These are phyloP conservation scores for Macrophya alboannulata DNA, from an alignment of 2,888 invertebrate species.

Conservation along the genomic window DNA sequence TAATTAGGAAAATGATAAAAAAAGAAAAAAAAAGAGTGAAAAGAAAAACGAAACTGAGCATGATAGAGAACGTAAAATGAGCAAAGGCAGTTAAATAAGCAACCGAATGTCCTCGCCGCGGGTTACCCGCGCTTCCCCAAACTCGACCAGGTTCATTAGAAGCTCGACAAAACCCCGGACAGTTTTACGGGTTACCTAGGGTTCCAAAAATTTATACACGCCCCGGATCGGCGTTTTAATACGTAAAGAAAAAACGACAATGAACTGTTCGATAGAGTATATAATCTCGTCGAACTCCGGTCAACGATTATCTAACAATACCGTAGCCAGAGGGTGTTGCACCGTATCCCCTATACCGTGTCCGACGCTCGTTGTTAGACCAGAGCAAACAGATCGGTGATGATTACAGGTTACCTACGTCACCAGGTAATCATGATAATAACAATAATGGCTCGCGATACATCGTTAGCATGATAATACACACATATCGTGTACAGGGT, in stretches of 20 bases:
- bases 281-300: slow-evolving; percentile 1
- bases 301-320: slow-evolving; percentile 44
- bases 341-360: background rate
- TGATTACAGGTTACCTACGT: slow-evolving; percentile 52
- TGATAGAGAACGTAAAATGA: background rate
- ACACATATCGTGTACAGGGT: background rate
- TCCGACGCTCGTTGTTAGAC: slow-evolving; percentile 37
- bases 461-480: slow-evolving; percentile 44
- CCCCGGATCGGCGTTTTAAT: background rate
- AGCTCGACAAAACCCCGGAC: slow-evolving; percentile 30
- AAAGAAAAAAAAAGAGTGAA: background rate
- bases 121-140: slow-evolving; percentile 38
- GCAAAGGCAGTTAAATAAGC: background rate
- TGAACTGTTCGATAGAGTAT: slow-evolving; percentile 17
- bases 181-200: slow-evolving; percentile 42
- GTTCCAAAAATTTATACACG: slow-evolving; percentile 29
- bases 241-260: slow-evolving; percentile 23
- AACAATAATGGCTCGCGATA: slow-evolving; percentile 48
- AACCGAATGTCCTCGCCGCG: slow-evolving; percentile 32
- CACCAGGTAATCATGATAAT: slow-evolving; percentile 53
- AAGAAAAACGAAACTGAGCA: background rate
- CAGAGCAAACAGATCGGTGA: slow-evolving; percentile 54
- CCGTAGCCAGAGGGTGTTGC: background rate
- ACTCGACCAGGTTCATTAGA: slow-evolving; percentile 21
- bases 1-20: background rate